Base-by-base conservation (phyloP, 2,113 vertebrate species). In the Ictalurus furcatus region DNA sequence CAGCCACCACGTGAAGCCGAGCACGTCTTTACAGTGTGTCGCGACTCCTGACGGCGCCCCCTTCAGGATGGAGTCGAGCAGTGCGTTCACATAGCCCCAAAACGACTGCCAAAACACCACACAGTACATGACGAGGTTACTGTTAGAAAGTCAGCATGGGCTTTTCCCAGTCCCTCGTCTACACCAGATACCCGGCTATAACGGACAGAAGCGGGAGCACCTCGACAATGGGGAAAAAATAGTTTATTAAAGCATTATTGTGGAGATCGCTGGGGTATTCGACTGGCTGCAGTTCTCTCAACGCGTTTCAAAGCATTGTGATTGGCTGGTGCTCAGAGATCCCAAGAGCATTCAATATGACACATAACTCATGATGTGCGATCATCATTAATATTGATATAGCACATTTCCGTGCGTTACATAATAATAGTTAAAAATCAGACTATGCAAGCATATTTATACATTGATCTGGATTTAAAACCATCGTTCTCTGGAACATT, bases 1-100 rank as follows among this genome's bases (percentile, higher is more conserved):
- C 93, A 99, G 91, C 98, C 98, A 99, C 98, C 98, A 99, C 54
- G 96, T 96, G 93, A 99, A 98, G 73, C 98, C 97, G 87, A 97
- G 14, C 1, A 96, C 93, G 89, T 99, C 98, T 92, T 97, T 98
- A 91, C 96, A 97, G 48, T 95, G 96, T n/a, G 94, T 58, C 7
- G 92, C 92, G 23, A 96, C 92, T 13, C 93, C 93, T 48, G 91
- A 85, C 25, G 93, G 93, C 82, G 87, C 90, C 61, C 93, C 93
- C 54, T 90, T 92, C 48, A 94, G 93, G 83, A 95, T 89, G 58
- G 93, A 93, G 90, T 93, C 96, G 67, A 99, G 92, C 85, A 97
- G 85, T 85, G 93, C 94, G 93, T 96, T 98, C 91, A 98, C 90
- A 91, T 96, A 96, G 93, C 89, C 95, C 98, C 98, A 99, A 93